Evolutionary conservation across 2,797 vertebrate species (phyloP).

Genomic region (Lindbergichthys nudifrons): DNA sequence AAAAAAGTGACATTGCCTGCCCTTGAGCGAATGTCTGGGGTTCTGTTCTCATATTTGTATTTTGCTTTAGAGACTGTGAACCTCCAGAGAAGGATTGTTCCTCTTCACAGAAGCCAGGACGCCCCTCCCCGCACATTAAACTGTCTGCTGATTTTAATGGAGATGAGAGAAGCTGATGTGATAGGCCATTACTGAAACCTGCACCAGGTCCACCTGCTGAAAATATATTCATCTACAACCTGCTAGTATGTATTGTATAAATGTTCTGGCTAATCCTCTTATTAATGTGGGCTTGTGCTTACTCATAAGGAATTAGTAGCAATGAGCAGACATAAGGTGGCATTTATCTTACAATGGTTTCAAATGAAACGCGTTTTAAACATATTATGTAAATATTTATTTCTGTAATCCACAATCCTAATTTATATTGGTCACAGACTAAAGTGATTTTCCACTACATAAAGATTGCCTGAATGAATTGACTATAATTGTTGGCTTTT

Average conservation of each 20-base stretch:
- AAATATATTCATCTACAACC: conserved; percentile 58
- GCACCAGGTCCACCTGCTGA: conserved; percentile 62
- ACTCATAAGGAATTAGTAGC: conserved; percentile 17
- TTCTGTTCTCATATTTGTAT: conserved; percentile 45
- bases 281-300: conserved; percentile 17
- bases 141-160: conserved; percentile 77
- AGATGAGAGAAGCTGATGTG: conserved; percentile 68
- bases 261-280: conserved; percentile 52
- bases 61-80: conserved; percentile 27
- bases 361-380: neutral
- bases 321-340: conserved; percentile 11
- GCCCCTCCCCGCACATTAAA: conserved; percentile 75
- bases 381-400: conserved; percentile 15
- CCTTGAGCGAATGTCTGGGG: conserved; percentile 1
- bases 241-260: conserved; percentile 63
- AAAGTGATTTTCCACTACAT: conserved; percentile 34
- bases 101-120: conserved; percentile 55
- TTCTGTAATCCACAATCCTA: neutral
- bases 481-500: conserved; percentile 66
- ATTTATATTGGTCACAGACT: conserved; percentile 15
- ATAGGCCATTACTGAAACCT: conserved; percentile 70
- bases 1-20: neutral
- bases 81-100: conserved; percentile 52
- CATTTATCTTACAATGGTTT: conserved; percentile 7
- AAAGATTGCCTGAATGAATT: conserved; percentile 43